Conservation (phyloP, 2,113 vertebrate species). For the Coptodon bakossiorum region DNA sequence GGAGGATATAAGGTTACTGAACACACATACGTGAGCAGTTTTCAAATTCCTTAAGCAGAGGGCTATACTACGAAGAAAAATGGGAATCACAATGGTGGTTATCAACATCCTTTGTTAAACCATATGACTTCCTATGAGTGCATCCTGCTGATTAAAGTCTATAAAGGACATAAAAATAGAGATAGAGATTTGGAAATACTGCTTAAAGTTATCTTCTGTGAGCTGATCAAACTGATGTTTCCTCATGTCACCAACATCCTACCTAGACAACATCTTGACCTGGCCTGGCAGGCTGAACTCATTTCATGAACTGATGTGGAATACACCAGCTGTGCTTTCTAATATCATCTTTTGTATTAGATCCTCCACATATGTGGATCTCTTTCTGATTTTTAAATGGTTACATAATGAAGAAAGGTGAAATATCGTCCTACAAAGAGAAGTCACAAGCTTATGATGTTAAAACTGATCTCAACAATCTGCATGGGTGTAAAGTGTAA, state of each 20-base stretch:
- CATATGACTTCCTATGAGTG: background rate
- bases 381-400: background rate
- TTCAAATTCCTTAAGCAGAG: background rate
- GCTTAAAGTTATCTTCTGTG: background rate
- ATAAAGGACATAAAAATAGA: background rate
- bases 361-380: background rate
- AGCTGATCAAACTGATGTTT: background rate
- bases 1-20: slow-evolving; percentile 24
- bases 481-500: background rate
- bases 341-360: background rate
- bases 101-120: background rate
- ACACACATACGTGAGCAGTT: background rate
- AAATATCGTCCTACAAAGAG: background rate
- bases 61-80: background rate
- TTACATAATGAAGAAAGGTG: background rate
- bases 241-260: background rate
- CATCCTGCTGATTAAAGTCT: background rate
- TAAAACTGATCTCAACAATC: background rate
- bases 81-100: background rate
- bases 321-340: background rate
- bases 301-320: background rate
- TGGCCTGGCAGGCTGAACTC: background rate
- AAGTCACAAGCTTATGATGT: background rate
- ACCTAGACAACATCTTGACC: background rate
- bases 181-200: background rate